Evolutionary conservation across 2,113 vertebrate genomes (phyloP).

Genomic region (Catharus fuscescens): DNA sequence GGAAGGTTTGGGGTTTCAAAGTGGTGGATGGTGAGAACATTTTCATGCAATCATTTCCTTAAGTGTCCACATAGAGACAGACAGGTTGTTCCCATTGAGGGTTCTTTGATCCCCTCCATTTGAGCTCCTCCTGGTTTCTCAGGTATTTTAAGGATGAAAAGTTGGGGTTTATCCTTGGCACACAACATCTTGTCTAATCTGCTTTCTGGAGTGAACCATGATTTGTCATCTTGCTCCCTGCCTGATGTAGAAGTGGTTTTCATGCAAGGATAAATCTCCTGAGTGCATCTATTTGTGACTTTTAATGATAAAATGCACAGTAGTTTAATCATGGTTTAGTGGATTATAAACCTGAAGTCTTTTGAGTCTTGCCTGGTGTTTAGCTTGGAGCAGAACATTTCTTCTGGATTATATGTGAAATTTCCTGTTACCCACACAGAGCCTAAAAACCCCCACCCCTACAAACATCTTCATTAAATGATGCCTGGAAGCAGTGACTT

Average conservation of each 20-base stretch:
- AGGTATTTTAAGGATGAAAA: neutral
- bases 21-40: neutral
- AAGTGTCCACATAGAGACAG: neutral
- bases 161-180: neutral
- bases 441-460: neutral
- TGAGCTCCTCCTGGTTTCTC: neutral
- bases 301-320: neutral
- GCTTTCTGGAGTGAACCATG: neutral
- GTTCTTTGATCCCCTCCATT: neutral
- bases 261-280: neutral
- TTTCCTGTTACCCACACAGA: neutral
- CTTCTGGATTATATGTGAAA: neutral
- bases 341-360: neutral
- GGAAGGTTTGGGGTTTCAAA: neutral
- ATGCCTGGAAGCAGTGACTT: conserved; percentile 44
- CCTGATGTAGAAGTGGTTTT: neutral
- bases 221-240: neutral
- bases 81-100: accelerated
- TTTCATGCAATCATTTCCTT: neutral
- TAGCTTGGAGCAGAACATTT: neutral
- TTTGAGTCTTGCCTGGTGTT: neutral
- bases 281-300: neutral
- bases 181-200: neutral
- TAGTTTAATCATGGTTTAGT: neutral
- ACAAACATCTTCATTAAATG: conserved; percentile 53